These are phyloP conservation scores for Porites divaricata DNA, from an alignment of 92 coral and sea anemone genomes.

Conservation along the genomic window DNA sequence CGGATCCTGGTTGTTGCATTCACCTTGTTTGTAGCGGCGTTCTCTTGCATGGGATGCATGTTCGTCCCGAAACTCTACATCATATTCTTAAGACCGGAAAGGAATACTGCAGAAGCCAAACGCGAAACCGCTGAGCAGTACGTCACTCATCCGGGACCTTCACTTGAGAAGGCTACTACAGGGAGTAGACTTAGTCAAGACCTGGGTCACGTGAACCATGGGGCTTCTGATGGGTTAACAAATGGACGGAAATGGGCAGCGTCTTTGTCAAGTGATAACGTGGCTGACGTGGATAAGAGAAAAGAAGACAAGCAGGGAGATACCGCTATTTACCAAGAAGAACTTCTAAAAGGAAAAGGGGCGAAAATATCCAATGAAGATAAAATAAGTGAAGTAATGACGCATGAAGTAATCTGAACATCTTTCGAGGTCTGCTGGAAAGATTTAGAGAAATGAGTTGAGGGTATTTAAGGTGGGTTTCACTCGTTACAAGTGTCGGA, in stretches of 20 bases:
- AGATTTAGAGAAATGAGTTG: too few species aligned
- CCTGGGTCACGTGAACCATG: slow-evolving; percentile 33
- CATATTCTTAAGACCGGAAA: slow-evolving; percentile 73
- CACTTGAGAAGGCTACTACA: slow-evolving; percentile 9
- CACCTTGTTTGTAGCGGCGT: slow-evolving; percentile 75
- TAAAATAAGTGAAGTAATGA: slow-evolving; percentile 30
- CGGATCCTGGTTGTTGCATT: slow-evolving; percentile 84
- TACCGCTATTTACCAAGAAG: neutral
- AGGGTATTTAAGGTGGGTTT: too few species aligned
- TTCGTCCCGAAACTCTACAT: slow-evolving; percentile 88
- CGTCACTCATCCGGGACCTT: slow-evolving; percentile 18
- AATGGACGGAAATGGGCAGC: slow-evolving; percentile 3
- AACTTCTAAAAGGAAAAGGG: neutral
- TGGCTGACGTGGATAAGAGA: neutral
- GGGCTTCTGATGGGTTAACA: neutral
- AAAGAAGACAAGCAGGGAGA: neutral
- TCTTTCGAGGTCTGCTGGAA: neutral
- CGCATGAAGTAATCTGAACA: slow-evolving; percentile 18
- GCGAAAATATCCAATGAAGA: slow-evolving; percentile 3
- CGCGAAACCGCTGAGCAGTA: neutral
- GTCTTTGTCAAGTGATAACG: slow-evolving; percentile 2
- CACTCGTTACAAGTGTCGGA: too few species aligned
- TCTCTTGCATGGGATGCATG: slow-evolving; percentile 86
- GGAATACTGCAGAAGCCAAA: slow-evolving; percentile 45
- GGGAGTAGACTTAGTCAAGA: slow-evolving; percentile 1